A percentile compares a stretch with the other conserved stretches of the same genome.
Evolutionary conservation across 2,113 vertebrate genomes (phyloP).

Genomic region (Globicephala melas): DNA sequence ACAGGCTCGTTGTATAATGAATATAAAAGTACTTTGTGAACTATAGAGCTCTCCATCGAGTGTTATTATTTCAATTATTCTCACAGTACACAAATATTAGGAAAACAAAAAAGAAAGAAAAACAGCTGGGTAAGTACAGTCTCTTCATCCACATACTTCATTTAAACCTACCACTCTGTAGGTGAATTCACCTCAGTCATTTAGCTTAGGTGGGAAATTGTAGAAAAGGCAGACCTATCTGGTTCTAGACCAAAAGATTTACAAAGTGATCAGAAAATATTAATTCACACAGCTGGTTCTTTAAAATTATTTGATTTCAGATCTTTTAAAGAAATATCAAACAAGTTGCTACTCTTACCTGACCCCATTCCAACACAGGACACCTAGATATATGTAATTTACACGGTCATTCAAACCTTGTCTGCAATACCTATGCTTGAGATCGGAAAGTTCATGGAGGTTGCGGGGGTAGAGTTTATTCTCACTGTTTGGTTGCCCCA

Average conservation of each 20-base stretch:
- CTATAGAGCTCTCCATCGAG: background rate
- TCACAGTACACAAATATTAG: background rate
- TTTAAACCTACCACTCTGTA: background rate
- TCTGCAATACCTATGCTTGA: background rate
- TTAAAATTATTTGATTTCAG: slow-evolving; percentile 20
- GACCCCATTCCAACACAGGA: background rate
- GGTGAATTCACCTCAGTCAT: background rate
- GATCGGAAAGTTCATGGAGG: background rate
- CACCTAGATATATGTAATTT: background rate
- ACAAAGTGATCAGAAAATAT: background rate
- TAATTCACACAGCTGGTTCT: background rate
- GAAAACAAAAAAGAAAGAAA: background rate
- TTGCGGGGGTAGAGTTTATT: background rate
- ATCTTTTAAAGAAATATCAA: background rate
- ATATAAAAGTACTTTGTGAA: background rate
- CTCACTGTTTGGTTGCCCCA: background rate
- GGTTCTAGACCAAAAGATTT: background rate
- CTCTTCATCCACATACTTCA: background rate
- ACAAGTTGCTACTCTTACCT: background rate
- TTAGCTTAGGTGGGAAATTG: background rate
- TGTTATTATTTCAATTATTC: background rate
- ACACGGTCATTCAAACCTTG: background rate
- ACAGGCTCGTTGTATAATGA: background rate
- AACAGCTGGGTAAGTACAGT: background rate
- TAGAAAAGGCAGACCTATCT: background rate